These are phyloP conservation scores for Heliconius eleuchia DNA, from an alignment of 1,140 invertebrate species.

Conservation along the genomic window DNA sequence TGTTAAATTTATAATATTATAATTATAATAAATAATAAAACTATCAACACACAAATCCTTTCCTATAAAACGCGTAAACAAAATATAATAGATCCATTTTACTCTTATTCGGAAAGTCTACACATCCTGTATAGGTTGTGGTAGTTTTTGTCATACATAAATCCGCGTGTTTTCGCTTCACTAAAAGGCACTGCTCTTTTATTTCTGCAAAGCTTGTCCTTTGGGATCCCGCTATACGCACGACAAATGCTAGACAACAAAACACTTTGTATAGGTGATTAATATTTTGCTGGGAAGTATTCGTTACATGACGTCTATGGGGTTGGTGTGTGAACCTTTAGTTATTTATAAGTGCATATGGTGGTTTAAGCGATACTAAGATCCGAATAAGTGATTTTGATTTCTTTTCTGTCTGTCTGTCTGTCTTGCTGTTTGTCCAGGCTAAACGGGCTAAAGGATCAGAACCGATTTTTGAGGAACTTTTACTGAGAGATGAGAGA, in stretches of 20 bases:
- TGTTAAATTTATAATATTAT: too few relatives aligned
- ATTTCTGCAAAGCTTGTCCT: slow-evolving; percentile 36
- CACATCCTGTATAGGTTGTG: background rate
- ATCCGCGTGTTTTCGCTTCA: slow-evolving; percentile 36
- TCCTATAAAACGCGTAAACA: background rate
- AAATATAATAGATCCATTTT: slow-evolving; percentile 5
- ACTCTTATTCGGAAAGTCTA: background rate
- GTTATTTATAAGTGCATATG: too few relatives aligned
- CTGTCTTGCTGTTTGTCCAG: too few relatives aligned
- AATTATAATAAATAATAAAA: background rate
- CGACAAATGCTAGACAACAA: slow-evolving; percentile 32
- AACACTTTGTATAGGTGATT: slow-evolving; percentile 37
- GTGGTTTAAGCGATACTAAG: too few relatives aligned
- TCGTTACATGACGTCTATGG: background rate
- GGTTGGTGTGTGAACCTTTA: background rate
- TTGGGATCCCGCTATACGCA: slow-evolving; percentile 24
- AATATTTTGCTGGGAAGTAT: slow-evolving; percentile 36
- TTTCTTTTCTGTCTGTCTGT: too few relatives aligned
- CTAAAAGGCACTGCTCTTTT: slow-evolving; percentile 39
- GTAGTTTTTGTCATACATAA: slow-evolving; percentile 23
- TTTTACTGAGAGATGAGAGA: too few relatives aligned
- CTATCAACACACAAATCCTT: too few relatives aligned
- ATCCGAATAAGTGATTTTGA: too few relatives aligned
- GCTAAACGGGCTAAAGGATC: too few relatives aligned
- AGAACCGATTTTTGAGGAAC: too few relatives aligned